Evolutionary conservation across 2,797 vertebrate species (phyloP).

Genomic region (Sphenopsis melanotis): DNA sequence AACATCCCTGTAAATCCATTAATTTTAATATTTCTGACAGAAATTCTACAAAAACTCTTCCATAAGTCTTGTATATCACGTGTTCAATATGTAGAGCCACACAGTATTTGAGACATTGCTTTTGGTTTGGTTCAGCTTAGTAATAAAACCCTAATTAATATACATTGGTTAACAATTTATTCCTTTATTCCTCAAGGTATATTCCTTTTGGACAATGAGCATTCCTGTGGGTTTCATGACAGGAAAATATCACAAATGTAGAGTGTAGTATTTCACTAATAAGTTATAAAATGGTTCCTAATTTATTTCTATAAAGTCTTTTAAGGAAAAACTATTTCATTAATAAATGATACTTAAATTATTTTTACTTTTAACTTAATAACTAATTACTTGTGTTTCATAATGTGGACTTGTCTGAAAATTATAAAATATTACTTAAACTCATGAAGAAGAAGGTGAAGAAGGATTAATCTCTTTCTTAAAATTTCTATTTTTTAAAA

Average conservation of each 20-base stretch:
- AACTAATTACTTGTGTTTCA: background rate
- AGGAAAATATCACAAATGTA: background rate
- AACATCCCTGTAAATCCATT: background rate
- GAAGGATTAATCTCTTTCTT: background rate
- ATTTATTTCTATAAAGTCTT: background rate
- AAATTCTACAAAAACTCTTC: background rate
- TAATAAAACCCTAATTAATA: background rate
- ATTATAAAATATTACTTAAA: background rate
- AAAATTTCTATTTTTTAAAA: background rate
- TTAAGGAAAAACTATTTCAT: background rate
- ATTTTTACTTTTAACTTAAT: background rate
- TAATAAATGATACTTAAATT: background rate
- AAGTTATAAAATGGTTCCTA: background rate
- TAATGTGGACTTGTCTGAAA: background rate
- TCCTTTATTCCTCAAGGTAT: background rate
- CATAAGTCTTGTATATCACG: accelerated
- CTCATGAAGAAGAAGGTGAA: background rate
- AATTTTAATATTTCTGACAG: background rate
- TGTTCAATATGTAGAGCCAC: background rate
- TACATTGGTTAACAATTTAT: background rate
- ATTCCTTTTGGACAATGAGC: background rate
- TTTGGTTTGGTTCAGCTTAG: background rate
- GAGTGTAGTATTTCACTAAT: background rate
- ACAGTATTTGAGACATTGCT: background rate
- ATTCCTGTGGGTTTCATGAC: background rate